Evolutionary conservation across 1,140 invertebrate genomes (phyloP).

Genomic region (Cylas formicarius): DNA sequence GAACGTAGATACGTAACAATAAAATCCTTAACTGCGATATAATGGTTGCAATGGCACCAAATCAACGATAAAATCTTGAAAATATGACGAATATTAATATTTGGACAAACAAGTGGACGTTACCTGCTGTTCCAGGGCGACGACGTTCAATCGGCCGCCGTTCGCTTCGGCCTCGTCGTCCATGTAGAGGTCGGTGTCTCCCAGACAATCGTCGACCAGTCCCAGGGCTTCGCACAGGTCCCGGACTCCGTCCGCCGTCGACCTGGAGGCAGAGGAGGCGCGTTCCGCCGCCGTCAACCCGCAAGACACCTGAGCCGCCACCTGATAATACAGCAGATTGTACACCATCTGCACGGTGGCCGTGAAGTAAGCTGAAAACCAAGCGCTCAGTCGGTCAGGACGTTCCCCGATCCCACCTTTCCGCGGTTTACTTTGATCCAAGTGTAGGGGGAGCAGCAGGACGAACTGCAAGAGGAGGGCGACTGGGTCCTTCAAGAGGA

Average conservation of each 20-base stretch:
- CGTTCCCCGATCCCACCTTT: no score
- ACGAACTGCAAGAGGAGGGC: slow-evolving; percentile 81
- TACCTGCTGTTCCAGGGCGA: slow-evolving; percentile 44
- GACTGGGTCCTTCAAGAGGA: slow-evolving; percentile 75
- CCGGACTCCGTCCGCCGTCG: slow-evolving; percentile 25
- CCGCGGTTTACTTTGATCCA: slow-evolving; percentile 74
- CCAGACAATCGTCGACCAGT: slow-evolving; percentile 46
- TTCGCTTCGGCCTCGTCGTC: slow-evolving; percentile 37
- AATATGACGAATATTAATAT: no score
- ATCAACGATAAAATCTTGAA: no score
- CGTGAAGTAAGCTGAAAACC: slow-evolving; percentile 73
- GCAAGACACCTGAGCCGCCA: slow-evolving; percentile 64
- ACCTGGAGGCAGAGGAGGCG: slow-evolving; percentile 29
- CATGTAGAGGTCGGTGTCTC: slow-evolving; percentile 47
- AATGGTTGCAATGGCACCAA: no score
- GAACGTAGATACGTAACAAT: no score
- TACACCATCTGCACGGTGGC: slow-evolving; percentile 79
- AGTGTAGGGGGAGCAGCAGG: slow-evolving; percentile 71
- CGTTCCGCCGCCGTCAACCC: slow-evolving; percentile 52
- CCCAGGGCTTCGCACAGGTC: slow-evolving; percentile 39
- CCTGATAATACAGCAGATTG: slow-evolving; percentile 84
- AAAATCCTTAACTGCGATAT: no score
- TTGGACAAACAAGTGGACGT: slow-evolving; percentile 1
- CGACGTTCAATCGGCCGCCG: slow-evolving; percentile 37
- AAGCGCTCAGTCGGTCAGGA: slow-evolving; percentile 15